Evolutionary conservation across 2,888 invertebrate genomes (phyloP).

Genomic region (Chrysolina americana): DNA sequence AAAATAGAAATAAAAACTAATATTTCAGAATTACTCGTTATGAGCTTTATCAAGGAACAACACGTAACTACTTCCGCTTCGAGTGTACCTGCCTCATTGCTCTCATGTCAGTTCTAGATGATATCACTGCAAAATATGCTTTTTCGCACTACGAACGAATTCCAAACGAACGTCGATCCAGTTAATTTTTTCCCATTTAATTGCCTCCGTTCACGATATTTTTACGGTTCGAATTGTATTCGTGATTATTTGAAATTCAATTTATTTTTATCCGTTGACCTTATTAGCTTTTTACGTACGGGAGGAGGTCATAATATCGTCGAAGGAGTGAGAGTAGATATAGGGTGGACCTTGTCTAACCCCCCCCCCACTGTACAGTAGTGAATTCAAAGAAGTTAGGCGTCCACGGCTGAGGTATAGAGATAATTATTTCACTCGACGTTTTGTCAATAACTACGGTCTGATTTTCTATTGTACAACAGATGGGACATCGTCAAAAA

Average conservation of each 20-base stretch:
- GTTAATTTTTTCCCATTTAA: constrained; percentile 43
- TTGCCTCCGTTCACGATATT: constrained; percentile 48
- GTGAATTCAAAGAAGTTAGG: too few relatives aligned
- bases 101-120: constrained; percentile 55
- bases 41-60: constrained; percentile 53
- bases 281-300: constrained; percentile 11
- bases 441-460: too few relatives aligned
- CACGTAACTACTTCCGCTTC: constrained; percentile 56
- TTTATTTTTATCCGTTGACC: constrained; percentile 39
- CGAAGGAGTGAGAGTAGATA: neutral
- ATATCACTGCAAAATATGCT: constrained; percentile 55
- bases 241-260: constrained; percentile 36
- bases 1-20: constrained; percentile 52
- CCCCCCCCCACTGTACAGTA: too few relatives aligned
- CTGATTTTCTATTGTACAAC: too few relatives aligned
- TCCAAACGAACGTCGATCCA: constrained; percentile 54
- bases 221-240: constrained; percentile 48
- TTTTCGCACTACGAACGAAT: constrained; percentile 55
- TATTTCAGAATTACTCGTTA: constrained; percentile 50
- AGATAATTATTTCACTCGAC: too few relatives aligned
- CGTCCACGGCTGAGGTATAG: too few relatives aligned
- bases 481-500: too few relatives aligned
- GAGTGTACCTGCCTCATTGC: constrained; percentile 47
- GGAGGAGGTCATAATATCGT: neutral
- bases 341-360: too few relatives aligned